Evolutionary conservation across 2,113 vertebrate genomes (phyloP), one percentile per base, ranked within the genome.

Genomic region (Cheirogaleus medius): DNA sequence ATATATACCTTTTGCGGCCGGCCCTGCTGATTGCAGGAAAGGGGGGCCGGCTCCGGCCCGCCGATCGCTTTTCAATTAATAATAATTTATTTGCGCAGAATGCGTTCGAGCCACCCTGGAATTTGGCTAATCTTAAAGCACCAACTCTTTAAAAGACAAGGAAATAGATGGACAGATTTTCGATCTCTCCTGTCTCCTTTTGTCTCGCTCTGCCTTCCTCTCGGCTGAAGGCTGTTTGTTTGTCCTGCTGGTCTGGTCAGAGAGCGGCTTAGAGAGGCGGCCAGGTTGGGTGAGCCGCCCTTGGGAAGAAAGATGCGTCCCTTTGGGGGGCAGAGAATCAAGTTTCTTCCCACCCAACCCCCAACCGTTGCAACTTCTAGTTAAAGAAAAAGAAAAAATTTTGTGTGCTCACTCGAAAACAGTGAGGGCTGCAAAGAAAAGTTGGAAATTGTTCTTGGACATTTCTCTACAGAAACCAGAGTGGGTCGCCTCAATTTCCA

Each of bases 1-100:
- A 98, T 98, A 98, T 98, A 98, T 98, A 98, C 98, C 98, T 98
- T 97, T 84, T 83, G 96, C 95, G 98, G 96, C 96, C 94, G 77
- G 92, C 95, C 95, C 91, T 92, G 98, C 97, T 96, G 98, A 98
- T 97, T 52, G 98, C 91, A 89, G 74, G 96, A 39, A 78, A 66
- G 97, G 66, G 91, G 96, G 74, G 77, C 3, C 90, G 92, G 6
- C n/a, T 92, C 77, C n/a, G 89, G 81, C 58, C 34, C 76, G 4
- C 56, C 44, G 92, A 97, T 23, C 91, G 94, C 95, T 83, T 94
- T 96, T 76, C 96, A n/a, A 25, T 54, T 60, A 90, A 74, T 93
- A 93, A 97, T 81, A 39, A 95, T 81, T 69, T 86, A 95, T 49
- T 56, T 63, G 93, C 71, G 20, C 56, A 93, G 52, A 90, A 90